Conservation (phyloP, 1,140 invertebrate genomes). For the Drosophila burlai region DNA sequence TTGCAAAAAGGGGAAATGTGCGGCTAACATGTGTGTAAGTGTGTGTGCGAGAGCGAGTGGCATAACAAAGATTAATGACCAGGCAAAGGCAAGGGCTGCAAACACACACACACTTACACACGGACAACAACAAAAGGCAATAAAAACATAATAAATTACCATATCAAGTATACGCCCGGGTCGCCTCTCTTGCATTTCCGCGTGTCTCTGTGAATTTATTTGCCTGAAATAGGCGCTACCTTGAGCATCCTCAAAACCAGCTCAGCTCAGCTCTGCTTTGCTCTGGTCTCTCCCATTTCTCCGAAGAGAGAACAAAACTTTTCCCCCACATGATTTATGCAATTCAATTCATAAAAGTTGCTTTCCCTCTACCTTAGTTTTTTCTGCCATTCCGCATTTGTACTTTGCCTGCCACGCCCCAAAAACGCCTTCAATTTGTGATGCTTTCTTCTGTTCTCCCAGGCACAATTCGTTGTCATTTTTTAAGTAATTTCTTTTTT, state of each 20-base stretch:
- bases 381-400: constrained; percentile 32
- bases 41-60: constrained; percentile 57
- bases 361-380: constrained; percentile 23
- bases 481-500: constrained; percentile 48
- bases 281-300: not conserved
- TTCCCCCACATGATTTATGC: constrained; percentile 79
- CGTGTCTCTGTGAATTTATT: constrained; percentile 57
- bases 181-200: constrained; percentile 56
- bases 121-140: constrained; percentile 66
- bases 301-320: constrained; percentile 45
- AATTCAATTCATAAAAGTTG: constrained; percentile 84
- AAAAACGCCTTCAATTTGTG: constrained; percentile 52
- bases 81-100: constrained; percentile 65
- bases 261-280: not conserved
- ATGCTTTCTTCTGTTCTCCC: constrained; percentile 25
- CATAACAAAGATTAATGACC: constrained; percentile 85
- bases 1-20: constrained; percentile 12
- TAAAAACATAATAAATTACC: constrained; percentile 85
- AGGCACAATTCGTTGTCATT: constrained; percentile 20
- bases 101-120: constrained; percentile 37
- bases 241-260: constrained; percentile 6
- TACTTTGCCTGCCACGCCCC: constrained; percentile 35
- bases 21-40: constrained; percentile 16
- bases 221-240: constrained; percentile 28
- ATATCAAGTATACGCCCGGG: constrained; percentile 78